phyloP scores from a whole-genome alignment of 2,888 invertebrate genomes.

The Hyalella azteca region DNA sequence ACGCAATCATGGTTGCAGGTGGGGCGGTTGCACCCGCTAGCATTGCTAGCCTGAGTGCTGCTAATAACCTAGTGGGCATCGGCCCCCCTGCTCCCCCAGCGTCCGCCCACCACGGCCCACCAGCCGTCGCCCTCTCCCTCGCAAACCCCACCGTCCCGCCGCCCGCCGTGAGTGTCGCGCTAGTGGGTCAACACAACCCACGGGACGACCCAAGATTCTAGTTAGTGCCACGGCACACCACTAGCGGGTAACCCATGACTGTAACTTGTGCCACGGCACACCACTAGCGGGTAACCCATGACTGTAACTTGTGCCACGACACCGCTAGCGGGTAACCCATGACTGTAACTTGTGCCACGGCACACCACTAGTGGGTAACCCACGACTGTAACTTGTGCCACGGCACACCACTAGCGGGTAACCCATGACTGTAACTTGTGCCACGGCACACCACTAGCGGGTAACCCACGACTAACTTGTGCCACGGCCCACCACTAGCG shows the following conservation, averaged over 20 bases:
- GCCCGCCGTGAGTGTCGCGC: conserved; percentile 1
- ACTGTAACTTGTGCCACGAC: not conserved
- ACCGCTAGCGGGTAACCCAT: not conserved
- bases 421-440: no score
- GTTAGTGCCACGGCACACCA: not conserved
- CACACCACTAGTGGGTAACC: no score
- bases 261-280: not conserved
- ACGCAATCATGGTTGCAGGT: not conserved
- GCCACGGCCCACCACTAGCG: no score
- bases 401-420: no score
- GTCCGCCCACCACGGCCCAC: conserved; percentile 48
- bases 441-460: no score
- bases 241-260: not conserved
- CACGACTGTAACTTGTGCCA: no score
- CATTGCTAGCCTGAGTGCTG: conserved; percentile 23
- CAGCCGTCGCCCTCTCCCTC: not conserved
- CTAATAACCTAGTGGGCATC: conserved; percentile 40
- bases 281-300: not conserved
- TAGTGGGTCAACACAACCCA: not conserved
- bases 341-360: not conserved
- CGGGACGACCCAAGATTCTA: not conserved
- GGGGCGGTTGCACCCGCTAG: not conserved
- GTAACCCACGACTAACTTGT: no score
- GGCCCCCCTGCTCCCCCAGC: conserved; percentile 45
- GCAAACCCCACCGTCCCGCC: conserved; percentile 7